Evolutionary conservation across 2,888 invertebrate species (phyloP), one percentile per base, ranked within the genome.

Genomic region (Phyllotreta cruciferae): DNA sequence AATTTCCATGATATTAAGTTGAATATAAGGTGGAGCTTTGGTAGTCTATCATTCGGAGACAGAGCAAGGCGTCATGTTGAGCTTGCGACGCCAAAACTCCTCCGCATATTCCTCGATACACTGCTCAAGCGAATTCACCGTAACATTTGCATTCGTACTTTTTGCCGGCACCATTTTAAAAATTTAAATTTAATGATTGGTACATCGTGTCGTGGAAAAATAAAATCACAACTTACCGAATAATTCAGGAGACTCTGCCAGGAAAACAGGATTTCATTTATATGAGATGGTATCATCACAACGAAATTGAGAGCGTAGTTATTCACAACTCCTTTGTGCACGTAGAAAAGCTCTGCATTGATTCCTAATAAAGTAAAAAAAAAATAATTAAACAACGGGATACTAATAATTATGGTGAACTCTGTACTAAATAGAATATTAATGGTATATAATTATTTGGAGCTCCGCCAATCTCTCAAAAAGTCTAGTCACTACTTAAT

Each of bases 281-380:
- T 89, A 74, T 92, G 89, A 4, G 92, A 90, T 14, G 93, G 92
- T 69, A 96, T 92, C 0, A 93, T 92, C 44, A 96, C 90, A 71
- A 90, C 88, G 81, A 94, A 96, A 81, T 92, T 90, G 70, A 96
- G 85, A 37, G 96, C 96, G 80, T 96, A 94, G 79, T 91, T 90
- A 83, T 96, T 96, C 80, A 95, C 88, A 78, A 91, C 90, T 0
- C 96, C 96, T 76, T 95, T 93, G 52, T 93, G 85, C 54, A 96
- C 94, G 82, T 96, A 96, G 83, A 90, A 96, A 68, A 96, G 82
- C 81, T 94, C 93, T 13, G 92, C 91, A 60, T 90, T 88, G 73
- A 94, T 83, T 78, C 94, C 94, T 94, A 86, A 5, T 85, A 86
- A 55, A 67, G 60, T 58, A 34, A 64, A 38, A 34, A 64, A 38